Conservation (phyloP, 2,888 invertebrate species). For the Athrips mouffetella region DNA sequence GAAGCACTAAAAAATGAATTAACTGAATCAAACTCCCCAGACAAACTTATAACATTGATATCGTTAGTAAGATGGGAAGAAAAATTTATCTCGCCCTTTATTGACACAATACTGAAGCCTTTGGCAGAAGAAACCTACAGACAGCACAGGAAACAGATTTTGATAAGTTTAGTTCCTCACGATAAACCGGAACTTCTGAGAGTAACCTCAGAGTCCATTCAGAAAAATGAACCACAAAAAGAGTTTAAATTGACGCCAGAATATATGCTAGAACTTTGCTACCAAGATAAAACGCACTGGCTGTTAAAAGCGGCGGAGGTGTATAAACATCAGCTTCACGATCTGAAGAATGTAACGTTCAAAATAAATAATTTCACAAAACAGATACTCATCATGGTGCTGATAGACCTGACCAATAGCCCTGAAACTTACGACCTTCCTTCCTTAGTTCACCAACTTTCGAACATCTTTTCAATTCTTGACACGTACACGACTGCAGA, state of each 20-base stretch:
- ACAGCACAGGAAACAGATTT: constrained; percentile 66
- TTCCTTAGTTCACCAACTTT: constrained; percentile 63
- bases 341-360: constrained; percentile 68
- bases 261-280: constrained; percentile 72
- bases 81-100: constrained; percentile 45
- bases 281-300: constrained; percentile 71
- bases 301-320: constrained; percentile 67
- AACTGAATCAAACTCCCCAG: constrained; percentile 45
- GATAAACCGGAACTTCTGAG: constrained; percentile 54
- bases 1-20: constrained; percentile 57
- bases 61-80: constrained; percentile 59
- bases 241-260: constrained; percentile 69
- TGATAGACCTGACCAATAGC: constrained; percentile 70
- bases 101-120: constrained; percentile 49
- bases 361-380: constrained; percentile 72
- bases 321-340: constrained; percentile 63
- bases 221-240: constrained; percentile 61
- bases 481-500: constrained; percentile 64
- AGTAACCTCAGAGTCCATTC: constrained; percentile 52
- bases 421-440: constrained; percentile 67
- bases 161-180: constrained; percentile 62
- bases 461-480: constrained; percentile 69
- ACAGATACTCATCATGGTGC: constrained; percentile 71
- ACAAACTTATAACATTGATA: constrained; percentile 56
- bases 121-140: constrained; percentile 55